A percentile compares a stretch with the other conserved stretches of the same genome.
Conservation (phyloP, 2,888 invertebrate genomes). For the Meta bourneti region DNA sequence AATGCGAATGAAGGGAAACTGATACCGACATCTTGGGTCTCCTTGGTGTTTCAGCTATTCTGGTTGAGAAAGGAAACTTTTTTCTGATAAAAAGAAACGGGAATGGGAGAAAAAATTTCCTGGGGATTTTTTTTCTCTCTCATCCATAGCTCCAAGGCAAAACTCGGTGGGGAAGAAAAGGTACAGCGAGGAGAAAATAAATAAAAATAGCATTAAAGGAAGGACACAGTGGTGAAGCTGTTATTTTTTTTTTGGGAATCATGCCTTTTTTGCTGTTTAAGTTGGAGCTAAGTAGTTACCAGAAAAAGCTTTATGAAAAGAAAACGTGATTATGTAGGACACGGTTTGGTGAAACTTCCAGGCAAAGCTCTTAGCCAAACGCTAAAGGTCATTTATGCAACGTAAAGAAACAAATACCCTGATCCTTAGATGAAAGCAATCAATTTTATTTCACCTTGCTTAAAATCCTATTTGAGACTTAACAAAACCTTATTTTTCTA, state of each 20-base stretch:
- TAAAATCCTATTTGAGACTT: too few species aligned
- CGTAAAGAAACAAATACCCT: neutral
- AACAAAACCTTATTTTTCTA: too few species aligned
- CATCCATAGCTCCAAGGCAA: constrained; percentile 5
- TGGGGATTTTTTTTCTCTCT: constrained; percentile 18
- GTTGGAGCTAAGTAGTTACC: constrained; percentile 1
- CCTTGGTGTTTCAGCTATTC: constrained; percentile 16
- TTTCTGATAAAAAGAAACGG: constrained; percentile 29
- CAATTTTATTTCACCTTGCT: too few species aligned
- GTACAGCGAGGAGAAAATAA: neutral
- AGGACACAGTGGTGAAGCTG: neutral
- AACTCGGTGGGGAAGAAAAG: neutral
- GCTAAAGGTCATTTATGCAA: neutral
- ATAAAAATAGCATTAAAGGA: neutral
- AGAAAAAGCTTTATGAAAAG: constrained; percentile 1
- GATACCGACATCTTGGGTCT: constrained; percentile 40
- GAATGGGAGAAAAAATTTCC: constrained; percentile 18
- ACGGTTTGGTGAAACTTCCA: neutral
- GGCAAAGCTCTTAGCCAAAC: neutral
- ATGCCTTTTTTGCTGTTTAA: neutral
- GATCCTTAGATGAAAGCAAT: too few species aligned
- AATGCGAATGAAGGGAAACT: constrained; percentile 62
- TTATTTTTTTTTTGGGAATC: neutral
- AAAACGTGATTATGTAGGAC: neutral
- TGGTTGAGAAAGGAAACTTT: constrained; percentile 20